Conservation (phyloP, 2,888 invertebrate species). For the Meliscaeva auricollis region DNA sequence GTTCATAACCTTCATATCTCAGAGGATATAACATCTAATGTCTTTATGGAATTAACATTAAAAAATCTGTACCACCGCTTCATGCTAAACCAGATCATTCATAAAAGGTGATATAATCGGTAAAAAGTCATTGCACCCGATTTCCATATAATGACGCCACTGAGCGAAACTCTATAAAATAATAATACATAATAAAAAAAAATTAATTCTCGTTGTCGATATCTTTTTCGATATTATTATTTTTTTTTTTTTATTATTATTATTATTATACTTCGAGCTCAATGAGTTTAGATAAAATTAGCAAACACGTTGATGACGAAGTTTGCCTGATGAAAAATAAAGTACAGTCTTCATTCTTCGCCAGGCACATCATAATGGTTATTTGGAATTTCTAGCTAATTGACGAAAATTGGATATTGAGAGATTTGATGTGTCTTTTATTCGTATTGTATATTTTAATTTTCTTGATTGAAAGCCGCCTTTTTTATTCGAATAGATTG, state of each 20-base stretch:
- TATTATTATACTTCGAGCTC: not conserved
- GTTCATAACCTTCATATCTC: too few relatives aligned
- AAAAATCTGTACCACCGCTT: not conserved
- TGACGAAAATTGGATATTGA: conserved; percentile 13
- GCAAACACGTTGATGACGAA: conserved; percentile 12
- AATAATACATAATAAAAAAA: not conserved
- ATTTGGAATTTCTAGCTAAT: not conserved
- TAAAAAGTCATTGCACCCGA: conserved; percentile 19
- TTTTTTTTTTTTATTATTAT: conserved; percentile 5
- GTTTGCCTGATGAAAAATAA: conserved; percentile 1
- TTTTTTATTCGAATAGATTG: not conserved
- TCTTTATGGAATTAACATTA: too few relatives aligned
- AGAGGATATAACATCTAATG: too few relatives aligned
- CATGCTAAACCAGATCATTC: not conserved
- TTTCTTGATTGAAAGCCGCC: conserved; percentile 20
- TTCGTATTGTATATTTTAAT: conserved; percentile 10
- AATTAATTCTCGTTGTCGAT: not conserved
- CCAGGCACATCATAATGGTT: conserved; percentile 2
- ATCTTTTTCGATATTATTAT: not conserved
- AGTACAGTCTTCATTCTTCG: not conserved
- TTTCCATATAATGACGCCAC: conserved; percentile 1
- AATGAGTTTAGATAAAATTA: conserved; percentile 22
- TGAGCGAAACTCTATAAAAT: conserved; percentile 8
- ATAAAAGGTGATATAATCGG: not conserved
- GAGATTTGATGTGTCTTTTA: conserved; percentile 4